Conservation (phyloP, 1,140 invertebrate genomes). For the Anoplophora glabripennis region DNA sequence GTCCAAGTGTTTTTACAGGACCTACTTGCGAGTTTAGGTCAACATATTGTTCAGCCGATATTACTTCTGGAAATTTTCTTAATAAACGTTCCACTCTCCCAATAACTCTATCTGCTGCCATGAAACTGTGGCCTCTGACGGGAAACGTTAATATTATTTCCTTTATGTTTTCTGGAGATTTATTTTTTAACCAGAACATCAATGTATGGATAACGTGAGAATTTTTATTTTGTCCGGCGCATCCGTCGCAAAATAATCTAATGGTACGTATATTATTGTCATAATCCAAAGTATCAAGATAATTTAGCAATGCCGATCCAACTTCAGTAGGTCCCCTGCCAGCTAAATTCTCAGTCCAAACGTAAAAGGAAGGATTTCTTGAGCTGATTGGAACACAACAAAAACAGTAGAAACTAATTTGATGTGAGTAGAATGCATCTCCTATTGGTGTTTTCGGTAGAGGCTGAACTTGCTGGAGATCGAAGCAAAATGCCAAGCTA, state of each 20-base stretch:
- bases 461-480: conserved; percentile 8
- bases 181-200: conserved; percentile 29
- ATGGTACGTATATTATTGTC: conserved; percentile 1
- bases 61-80: conserved; percentile 31
- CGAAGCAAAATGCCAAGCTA: conserved; percentile 3
- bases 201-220: conserved; percentile 28
- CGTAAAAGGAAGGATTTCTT: conserved; percentile 32
- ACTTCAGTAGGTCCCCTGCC: conserved; percentile 23
- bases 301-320: too few relatives aligned
- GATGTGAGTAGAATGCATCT: conserved; percentile 5
- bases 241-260: conserved; percentile 37
- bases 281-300: too few relatives aligned
- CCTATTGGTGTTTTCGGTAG: conserved; percentile 7
- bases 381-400: conserved; percentile 25
- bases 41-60: conserved; percentile 16
- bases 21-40: conserved; percentile 22
- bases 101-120: conserved; percentile 40
- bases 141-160: conserved; percentile 36
- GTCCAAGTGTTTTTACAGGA: conserved; percentile 20
- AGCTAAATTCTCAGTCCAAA: conserved; percentile 33
- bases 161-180: conserved; percentile 20
- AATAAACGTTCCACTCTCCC: conserved; percentile 37
- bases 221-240: conserved; percentile 37
- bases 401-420: conserved; percentile 15
- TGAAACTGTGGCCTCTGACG: conserved; percentile 38